Evolutionary conservation across 2,113 vertebrate species (phyloP), one percentile per base, ranked within the genome.

Genomic region (Felis catus): DNA sequence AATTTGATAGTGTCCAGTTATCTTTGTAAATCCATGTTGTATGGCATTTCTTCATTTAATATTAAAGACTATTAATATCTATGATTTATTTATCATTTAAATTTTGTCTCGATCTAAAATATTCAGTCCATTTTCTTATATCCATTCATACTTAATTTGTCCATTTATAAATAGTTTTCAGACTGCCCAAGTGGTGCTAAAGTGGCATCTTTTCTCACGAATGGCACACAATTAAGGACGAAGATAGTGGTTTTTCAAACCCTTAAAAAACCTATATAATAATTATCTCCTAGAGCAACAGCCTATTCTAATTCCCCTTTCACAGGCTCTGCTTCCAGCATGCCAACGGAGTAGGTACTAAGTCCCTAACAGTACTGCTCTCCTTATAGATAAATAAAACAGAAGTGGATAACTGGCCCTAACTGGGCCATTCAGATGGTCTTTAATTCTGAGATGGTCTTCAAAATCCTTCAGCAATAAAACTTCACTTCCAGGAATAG

Each of bases 21-120:
- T 68, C 65, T 92, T 55, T 93, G 4, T 65, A 93, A 91, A 79
- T 95, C 94, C 31, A 85, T 23, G 1, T 68, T 93, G 94, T 76
- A 4, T 51, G 48, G 4, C 74, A 83, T 86, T 96, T 91, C 33
- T 96, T 87, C 61, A 74, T 81, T 86, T 96, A 89, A 86, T 95
- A 83, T 58, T 80, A 78, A 95, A 86, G 21, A 10, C 39, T 76
- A 79, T 89, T 89, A 76, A 58, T 94, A 66, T 27, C n/a, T 21
- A 82, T 79, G 83, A 82, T 70, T 94, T 84, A 96, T 91, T 79
- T 81, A 66, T 86, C 94, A 82, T 78, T 94, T 91, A 95, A 94
- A 85, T 66, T 73, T 68, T 81, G 19, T 41, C 10, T 80, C 18
- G 41, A 51, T 66, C 76, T 73, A 93, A 91, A 61, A 93, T 74